phyloP scores from a whole-genome alignment of 1,140 invertebrate species.

The Listronotus bonariensis region DNA sequence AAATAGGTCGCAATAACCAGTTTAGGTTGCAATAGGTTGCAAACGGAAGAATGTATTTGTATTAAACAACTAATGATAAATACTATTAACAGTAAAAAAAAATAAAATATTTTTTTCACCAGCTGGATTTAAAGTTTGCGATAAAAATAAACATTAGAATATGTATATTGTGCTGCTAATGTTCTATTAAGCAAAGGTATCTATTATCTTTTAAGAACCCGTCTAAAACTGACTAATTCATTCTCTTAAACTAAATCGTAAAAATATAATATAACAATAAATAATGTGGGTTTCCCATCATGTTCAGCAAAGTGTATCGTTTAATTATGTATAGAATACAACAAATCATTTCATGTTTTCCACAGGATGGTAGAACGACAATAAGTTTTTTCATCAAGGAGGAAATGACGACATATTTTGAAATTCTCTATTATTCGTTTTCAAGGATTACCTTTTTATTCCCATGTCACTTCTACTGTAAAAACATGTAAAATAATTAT shows the following conservation, averaged over 20 bases:
- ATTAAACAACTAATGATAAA: too few species aligned
- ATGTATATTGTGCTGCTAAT: constrained; percentile 20
- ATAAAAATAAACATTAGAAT: too few species aligned
- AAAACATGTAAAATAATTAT: constrained; percentile 17
- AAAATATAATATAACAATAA: too few species aligned
- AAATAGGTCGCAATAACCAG: too few species aligned
- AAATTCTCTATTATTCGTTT: constrained; percentile 12
- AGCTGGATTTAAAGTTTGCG: too few species aligned
- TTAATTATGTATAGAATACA: constrained; percentile 20
- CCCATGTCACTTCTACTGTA: constrained; percentile 9
- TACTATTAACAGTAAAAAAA: too few species aligned
- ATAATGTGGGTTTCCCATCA: constrained; percentile 5
- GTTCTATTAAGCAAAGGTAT: constrained; percentile 36
- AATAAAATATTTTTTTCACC: too few species aligned
- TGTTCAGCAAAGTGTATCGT: constrained; percentile 21
- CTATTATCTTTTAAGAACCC: constrained; percentile 34
- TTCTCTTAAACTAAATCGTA: too few species aligned
- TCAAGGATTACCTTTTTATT: constrained; percentile 21
- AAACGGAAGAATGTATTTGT: too few species aligned
- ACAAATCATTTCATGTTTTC: constrained; percentile 24
- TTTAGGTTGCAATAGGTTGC: too few species aligned
- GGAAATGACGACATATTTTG: constrained; percentile 17
- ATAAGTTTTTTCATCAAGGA: constrained; percentile 23
- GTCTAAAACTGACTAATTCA: background rate
- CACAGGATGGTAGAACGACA: constrained; percentile 25